Percentiles rank a stretch among this genome's conserved stretches.
Evolutionary conservation across 2,797 vertebrate genomes (phyloP).

Genomic region (Amphiprion clarkii): DNA sequence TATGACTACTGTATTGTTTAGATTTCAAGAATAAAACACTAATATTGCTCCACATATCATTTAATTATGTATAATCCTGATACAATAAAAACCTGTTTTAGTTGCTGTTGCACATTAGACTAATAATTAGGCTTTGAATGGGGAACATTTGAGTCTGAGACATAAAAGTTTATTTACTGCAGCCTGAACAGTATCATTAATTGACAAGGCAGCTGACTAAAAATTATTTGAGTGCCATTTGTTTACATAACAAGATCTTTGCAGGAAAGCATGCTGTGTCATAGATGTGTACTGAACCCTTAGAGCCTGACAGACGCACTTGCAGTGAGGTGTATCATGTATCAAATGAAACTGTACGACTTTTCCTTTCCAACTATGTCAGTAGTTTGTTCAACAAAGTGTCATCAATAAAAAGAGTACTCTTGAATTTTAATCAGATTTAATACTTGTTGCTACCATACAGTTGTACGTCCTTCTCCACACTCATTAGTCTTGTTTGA

Average conservation of each 20-base stretch:
- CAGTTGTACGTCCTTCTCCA: no score
- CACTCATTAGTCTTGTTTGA: no score
- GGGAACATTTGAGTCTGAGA: neutral
- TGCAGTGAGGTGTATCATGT: no score
- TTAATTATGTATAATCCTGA: conserved; percentile 14
- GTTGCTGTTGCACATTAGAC: conserved; percentile 5
- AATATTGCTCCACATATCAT: neutral
- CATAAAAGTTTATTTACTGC: neutral
- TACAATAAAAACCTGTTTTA: conserved; percentile 3
- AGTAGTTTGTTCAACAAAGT: no score
- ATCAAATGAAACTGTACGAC: no score
- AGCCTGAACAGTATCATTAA: conserved; percentile 2
- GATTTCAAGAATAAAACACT: neutral
- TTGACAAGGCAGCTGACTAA: neutral
- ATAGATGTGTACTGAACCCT: neutral
- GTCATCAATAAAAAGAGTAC: no score
- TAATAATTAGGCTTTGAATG: conserved; percentile 5
- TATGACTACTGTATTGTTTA: neutral
- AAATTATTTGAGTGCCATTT: neutral
- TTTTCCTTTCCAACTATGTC: no score
- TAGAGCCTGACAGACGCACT: no score
- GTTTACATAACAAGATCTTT: no score
- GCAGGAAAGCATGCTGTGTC: neutral
- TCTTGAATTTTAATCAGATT: no score
- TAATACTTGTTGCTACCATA: no score